Conservation (phyloP, 2,888 invertebrate genomes). For the Lacanobia wlatinum region DNA sequence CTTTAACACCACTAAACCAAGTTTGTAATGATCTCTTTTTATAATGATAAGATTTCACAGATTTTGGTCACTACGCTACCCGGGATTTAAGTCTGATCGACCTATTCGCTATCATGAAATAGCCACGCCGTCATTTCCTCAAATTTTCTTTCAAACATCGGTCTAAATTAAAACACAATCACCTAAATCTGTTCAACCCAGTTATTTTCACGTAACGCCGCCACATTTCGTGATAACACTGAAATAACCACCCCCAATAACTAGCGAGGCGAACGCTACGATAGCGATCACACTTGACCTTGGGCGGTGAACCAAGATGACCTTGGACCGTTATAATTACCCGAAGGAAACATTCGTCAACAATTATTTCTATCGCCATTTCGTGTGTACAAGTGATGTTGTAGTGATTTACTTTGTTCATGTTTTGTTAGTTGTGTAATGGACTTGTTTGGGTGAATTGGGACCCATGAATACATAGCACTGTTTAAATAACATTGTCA, state of each 20-base stretch:
- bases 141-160: conserved; percentile 15
- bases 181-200: conserved; percentile 32
- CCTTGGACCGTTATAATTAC: conserved; percentile 57
- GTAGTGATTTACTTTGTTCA: conserved; percentile 31
- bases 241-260: conserved; percentile 34
- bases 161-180: conserved; percentile 45
- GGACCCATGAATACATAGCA: background rate
- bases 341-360: conserved; percentile 58
- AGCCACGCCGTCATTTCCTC: background rate
- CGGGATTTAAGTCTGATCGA: background rate
- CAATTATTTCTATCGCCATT: conserved; percentile 46
- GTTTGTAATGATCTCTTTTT: no score
- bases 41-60: no score
- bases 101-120: background rate
- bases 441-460: background rate
- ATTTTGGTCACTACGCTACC: no score
- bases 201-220: conserved; percentile 14
- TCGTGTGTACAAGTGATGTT: conserved; percentile 55
- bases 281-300: conserved; percentile 53
- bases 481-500: background rate
- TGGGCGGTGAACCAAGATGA: conserved; percentile 30
- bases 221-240: conserved; percentile 26
- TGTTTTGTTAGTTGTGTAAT: conserved; percentile 26
- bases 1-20: no score
- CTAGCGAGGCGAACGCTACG: background rate